Percentiles rank a stretch among this genome's conserved stretches.
Evolutionary conservation across 1,140 invertebrate species (phyloP).

Genomic region (Phymorhynchus buccinoides): DNA sequence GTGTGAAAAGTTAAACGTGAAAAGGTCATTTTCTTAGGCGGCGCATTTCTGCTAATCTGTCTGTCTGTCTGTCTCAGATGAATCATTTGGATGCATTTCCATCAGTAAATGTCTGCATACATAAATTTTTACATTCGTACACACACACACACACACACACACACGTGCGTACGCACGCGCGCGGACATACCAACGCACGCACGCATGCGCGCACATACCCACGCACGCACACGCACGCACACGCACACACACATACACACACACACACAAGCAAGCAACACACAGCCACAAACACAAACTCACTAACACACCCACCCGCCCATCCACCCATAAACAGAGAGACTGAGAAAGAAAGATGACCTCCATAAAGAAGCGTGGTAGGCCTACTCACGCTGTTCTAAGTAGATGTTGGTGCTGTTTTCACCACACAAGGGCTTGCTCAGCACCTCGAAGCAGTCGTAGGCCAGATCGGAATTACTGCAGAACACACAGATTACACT

Average conservation of each 20-base stretch:
- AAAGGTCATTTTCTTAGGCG: no score
- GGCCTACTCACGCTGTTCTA: not conserved
- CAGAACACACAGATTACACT: not conserved
- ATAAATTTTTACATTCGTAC: no score
- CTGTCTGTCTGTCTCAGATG: no score
- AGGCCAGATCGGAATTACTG: not conserved
- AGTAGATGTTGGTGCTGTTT: constrained; percentile 7
- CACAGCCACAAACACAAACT: constrained; percentile 6
- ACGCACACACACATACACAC: not conserved
- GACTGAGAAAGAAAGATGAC: no score
- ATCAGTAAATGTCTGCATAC: no score
- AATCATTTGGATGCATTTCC: no score
- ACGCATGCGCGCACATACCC: not conserved
- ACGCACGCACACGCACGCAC: not conserved
- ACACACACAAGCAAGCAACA: not conserved
- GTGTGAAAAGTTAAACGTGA: no score
- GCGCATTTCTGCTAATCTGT: no score
- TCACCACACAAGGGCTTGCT: not conserved
- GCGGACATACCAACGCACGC: not conserved
- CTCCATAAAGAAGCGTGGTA: no score
- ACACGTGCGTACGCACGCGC: not conserved
- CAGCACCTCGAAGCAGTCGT: not conserved
- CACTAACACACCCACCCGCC: not conserved
- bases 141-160: not conserved
- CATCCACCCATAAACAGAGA: not conserved